phyloP scores from a whole-genome alignment of 2,888 invertebrate genomes.

The Seira musarum region DNA sequence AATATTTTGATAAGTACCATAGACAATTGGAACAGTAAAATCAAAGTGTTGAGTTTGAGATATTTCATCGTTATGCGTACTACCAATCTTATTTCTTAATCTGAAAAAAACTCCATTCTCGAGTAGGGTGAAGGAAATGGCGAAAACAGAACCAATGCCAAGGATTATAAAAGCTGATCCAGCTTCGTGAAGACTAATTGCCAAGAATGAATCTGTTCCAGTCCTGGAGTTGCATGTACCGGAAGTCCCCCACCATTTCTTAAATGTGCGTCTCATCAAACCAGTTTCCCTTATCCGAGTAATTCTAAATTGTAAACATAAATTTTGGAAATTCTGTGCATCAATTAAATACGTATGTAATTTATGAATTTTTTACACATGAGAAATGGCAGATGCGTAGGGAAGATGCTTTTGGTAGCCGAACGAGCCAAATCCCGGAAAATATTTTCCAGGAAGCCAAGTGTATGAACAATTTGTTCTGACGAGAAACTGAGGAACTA shows the following conservation, averaged over 20 bases:
- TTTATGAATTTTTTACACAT: constrained; percentile 52
- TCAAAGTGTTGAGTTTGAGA: constrained; percentile 16
- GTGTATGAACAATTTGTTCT: constrained; percentile 65
- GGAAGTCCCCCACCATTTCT: constrained; percentile 68
- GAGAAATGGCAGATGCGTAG: constrained; percentile 63
- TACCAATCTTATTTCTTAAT: too few species aligned
- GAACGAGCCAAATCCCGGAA: constrained; percentile 69
- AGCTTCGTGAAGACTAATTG: constrained; percentile 66
- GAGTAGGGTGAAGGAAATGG: constrained; percentile 40
- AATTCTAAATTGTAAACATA: too few species aligned
- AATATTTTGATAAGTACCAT: too few species aligned
- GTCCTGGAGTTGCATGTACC: constrained; percentile 51
- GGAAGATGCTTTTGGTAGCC: constrained; percentile 67
- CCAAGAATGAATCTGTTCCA: constrained; percentile 49
- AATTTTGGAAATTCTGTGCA: too few species aligned
- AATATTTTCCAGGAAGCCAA: constrained; percentile 66
- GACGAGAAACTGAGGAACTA: constrained; percentile 65
- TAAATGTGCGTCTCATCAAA: constrained; percentile 64
- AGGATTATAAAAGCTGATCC: constrained; percentile 66
- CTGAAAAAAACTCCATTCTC: too few species aligned
- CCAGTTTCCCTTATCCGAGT: too few species aligned
- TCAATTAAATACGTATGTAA: too few species aligned
- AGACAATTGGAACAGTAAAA: constrained; percentile 30
- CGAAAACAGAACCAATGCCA: constrained; percentile 53
- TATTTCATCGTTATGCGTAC: not conserved